Conservation (phyloP, 2,888 invertebrate genomes). For the Patella ulyssiponensis region DNA sequence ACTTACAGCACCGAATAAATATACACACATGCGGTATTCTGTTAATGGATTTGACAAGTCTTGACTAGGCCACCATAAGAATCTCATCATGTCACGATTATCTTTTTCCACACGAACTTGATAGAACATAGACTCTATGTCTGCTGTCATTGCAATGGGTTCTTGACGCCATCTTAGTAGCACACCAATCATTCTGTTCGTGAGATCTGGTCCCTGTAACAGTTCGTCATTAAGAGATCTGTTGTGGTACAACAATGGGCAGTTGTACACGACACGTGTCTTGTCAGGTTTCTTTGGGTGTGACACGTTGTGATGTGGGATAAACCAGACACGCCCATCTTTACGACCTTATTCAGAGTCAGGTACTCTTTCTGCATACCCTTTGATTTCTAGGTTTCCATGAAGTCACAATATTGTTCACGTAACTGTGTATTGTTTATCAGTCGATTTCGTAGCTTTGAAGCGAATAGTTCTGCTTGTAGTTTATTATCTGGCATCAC, state of each 20-base stretch:
- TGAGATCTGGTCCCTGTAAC: conserved; percentile 43
- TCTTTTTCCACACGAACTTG: conserved; percentile 33
- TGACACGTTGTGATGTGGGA: conserved; percentile 35
- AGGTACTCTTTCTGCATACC: conserved; percentile 28
- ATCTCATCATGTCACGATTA: conserved; percentile 31
- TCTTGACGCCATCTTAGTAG: conserved; percentile 40
- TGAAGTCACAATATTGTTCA: conserved; percentile 25
- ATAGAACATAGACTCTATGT: conserved; percentile 39
- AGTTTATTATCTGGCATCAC: too few relatives aligned
- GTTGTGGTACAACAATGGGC: conserved; percentile 32
- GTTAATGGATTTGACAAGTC: background rate
- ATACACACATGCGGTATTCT: background rate
- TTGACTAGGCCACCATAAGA: conserved; percentile 36
- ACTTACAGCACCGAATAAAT: background rate
- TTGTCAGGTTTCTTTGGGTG: conserved; percentile 32
- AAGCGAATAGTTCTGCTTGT: too few relatives aligned
- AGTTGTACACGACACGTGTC: conserved; percentile 38
- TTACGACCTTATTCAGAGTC: background rate
- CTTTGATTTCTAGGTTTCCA: conserved; percentile 26
- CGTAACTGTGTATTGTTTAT: too few relatives aligned
- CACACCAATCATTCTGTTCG: conserved; percentile 40
- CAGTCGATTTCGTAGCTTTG: too few relatives aligned
- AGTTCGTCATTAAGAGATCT: conserved; percentile 37
- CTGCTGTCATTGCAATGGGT: conserved; percentile 36
- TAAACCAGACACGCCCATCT: conserved; percentile 33